Evolutionary conservation across 1,140 invertebrate species (phyloP).

Genomic region (Papilio helenus): DNA sequence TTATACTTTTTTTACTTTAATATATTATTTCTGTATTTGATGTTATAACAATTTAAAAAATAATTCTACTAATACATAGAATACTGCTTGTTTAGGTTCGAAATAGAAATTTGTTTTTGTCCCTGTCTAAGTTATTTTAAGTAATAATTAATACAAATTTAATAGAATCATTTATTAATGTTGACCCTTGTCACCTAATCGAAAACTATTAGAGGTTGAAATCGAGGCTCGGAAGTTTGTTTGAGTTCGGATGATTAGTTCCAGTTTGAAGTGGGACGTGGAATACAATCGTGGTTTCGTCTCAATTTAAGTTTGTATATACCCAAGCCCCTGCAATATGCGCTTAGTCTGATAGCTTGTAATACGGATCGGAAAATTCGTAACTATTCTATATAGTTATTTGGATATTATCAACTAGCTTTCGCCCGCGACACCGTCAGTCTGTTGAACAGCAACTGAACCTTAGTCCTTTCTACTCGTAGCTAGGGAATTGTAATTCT

Average conservation of each 20-base stretch:
- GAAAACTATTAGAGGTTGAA: constrained; percentile 25
- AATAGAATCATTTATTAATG: constrained; percentile 29
- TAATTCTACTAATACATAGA: no score
- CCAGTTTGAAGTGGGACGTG: constrained; percentile 24
- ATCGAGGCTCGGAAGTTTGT: constrained; percentile 30
- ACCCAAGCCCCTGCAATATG: neutral
- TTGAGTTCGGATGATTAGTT: constrained; percentile 36
- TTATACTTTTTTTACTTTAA: no score
- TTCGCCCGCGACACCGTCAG: no score
- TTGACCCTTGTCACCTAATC: constrained; percentile 30
- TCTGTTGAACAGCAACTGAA: no score
- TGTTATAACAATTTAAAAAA: no score
- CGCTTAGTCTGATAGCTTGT: neutral
- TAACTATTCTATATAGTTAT: neutral
- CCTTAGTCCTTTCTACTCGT: no score
- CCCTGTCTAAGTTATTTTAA: neutral
- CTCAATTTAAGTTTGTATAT: constrained; percentile 22
- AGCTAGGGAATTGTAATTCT: no score
- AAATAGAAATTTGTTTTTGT: no score
- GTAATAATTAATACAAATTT: constrained; percentile 26
- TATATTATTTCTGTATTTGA: no score
- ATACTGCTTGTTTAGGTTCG: no score
- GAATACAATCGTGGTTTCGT: neutral
- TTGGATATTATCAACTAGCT: no score
- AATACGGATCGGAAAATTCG: neutral